Evolutionary conservation across 2,113 vertebrate species (phyloP).

Genomic region (Mus pahari): DNA sequence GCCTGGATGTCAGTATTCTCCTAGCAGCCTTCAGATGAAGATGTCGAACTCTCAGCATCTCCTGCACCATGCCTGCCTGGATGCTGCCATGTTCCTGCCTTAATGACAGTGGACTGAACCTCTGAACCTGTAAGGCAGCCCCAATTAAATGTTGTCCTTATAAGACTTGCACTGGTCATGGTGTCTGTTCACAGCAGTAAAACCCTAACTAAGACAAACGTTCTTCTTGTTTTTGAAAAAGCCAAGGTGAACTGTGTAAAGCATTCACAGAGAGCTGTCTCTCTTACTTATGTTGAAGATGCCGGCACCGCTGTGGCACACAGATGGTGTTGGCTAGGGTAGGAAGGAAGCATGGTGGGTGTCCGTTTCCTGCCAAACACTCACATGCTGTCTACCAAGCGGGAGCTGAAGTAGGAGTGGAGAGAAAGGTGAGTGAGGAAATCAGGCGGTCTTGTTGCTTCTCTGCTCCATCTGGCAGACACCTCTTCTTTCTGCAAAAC

Average conservation of each 20-base stretch:
- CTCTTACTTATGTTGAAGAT: background rate
- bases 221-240: background rate
- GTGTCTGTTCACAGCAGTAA: too few relatives aligned
- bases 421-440: constrained; percentile 24
- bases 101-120: too few relatives aligned
- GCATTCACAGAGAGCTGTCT: background rate
- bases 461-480: constrained; percentile 18
- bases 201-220: background rate
- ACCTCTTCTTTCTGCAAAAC: background rate
- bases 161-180: too few relatives aligned
- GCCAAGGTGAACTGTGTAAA: background rate
- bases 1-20: too few relatives aligned
- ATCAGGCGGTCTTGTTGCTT: background rate
- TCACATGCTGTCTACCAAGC: background rate
- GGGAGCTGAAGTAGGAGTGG: constrained; percentile 17
- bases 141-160: too few relatives aligned
- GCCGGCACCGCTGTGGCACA: background rate
- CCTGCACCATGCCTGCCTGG: too few relatives aligned
- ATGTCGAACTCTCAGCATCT: too few relatives aligned
- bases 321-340: constrained; percentile 55
- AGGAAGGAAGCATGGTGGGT: constrained; percentile 32
- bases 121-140: too few relatives aligned
- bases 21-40: too few relatives aligned
- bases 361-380: constrained; percentile 22
- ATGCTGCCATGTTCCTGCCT: too few relatives aligned